Percentiles rank a stretch among this genome's conserved stretches.
Evolutionary conservation across 2,113 vertebrate species (phyloP).

Genomic region (Triplophysa siluroides): DNA sequence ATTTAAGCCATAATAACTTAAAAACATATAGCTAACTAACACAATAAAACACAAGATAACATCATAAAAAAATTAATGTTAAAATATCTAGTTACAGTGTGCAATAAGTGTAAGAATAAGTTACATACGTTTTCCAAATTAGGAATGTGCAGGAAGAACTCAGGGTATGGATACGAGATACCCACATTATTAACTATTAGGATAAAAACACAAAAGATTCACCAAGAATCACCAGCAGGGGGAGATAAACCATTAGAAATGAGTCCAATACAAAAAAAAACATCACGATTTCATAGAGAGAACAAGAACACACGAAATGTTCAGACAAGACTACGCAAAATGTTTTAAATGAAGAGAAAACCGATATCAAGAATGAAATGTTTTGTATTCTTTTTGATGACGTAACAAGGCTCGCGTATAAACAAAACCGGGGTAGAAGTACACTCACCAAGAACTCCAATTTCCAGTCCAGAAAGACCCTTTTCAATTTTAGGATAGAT

Average conservation of each 20-base stretch:
- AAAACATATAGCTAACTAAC: no score
- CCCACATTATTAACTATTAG: conserved; percentile 95
- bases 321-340: background rate
- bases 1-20: no score
- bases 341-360: background rate
- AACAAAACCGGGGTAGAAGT: background rate
- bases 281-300: background rate
- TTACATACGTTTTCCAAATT: conserved; percentile 88
- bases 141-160: conserved; percentile 88
- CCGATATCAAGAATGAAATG: background rate
- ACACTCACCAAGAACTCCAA: conserved; percentile 86
- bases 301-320: background rate
- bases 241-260: conserved; percentile 22
- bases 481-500: conserved; percentile 85
- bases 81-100: no score
- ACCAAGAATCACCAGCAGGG: conserved; percentile 23
- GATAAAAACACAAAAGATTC: background rate
- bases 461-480: conserved; percentile 81
- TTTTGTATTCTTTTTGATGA: background rate
- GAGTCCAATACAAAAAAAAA: background rate
- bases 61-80: no score
- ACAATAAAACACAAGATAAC: no score
- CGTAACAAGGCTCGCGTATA: no score
- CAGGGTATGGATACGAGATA: conserved; percentile 84
- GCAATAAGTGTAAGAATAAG: background rate